Evolutionary conservation across 2,797 vertebrate species (phyloP).

Genomic region (Bovichtus diacanthus): DNA sequence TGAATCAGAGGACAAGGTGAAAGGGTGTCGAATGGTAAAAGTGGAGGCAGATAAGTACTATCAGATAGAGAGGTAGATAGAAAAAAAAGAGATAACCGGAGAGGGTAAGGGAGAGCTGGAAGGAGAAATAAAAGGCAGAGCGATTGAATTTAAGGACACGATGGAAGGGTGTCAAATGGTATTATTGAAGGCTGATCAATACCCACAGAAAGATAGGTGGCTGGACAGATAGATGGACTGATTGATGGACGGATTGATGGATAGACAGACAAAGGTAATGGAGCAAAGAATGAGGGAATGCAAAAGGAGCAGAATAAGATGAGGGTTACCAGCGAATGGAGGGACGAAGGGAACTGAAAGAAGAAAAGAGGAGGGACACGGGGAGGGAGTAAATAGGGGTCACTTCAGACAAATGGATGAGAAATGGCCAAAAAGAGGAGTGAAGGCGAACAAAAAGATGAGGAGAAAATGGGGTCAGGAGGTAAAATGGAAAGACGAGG

Average conservation of each 20-base stretch:
- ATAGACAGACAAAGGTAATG: slow-evolving; percentile 42
- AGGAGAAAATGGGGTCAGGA: slow-evolving; percentile 64
- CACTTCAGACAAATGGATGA: slow-evolving; percentile 56
- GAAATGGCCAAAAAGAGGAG: slow-evolving; percentile 52
- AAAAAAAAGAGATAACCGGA: slow-evolving; percentile 41
- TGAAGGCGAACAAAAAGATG: slow-evolving; percentile 40
- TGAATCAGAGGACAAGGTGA: slow-evolving; percentile 70
- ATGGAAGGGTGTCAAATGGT: slow-evolving; percentile 52
- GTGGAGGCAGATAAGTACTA: slow-evolving; percentile 58
- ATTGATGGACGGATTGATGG: neutral
- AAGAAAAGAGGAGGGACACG: slow-evolving; percentile 13
- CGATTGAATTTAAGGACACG: slow-evolving; percentile 59
- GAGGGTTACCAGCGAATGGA: slow-evolving; percentile 26
- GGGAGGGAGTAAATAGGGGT: slow-evolving; percentile 48
- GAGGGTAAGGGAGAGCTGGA: slow-evolving; percentile 1
- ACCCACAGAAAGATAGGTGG: slow-evolving; percentile 32
- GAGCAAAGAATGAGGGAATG: slow-evolving; percentile 9
- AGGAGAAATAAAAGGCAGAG: slow-evolving; percentile 27
- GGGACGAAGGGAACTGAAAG: slow-evolving; percentile 13
- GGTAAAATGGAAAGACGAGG: slow-evolving; percentile 56
- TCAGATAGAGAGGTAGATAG: slow-evolving; percentile 51
- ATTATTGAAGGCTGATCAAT: slow-evolving; percentile 56
- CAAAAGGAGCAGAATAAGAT: slow-evolving; percentile 14
- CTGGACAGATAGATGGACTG: slow-evolving; percentile 1
- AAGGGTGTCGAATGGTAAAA: slow-evolving; percentile 61